Evolutionary conservation across 1,140 invertebrate species (phyloP).

Genomic region (Zaprionus gabonicus): DNA sequence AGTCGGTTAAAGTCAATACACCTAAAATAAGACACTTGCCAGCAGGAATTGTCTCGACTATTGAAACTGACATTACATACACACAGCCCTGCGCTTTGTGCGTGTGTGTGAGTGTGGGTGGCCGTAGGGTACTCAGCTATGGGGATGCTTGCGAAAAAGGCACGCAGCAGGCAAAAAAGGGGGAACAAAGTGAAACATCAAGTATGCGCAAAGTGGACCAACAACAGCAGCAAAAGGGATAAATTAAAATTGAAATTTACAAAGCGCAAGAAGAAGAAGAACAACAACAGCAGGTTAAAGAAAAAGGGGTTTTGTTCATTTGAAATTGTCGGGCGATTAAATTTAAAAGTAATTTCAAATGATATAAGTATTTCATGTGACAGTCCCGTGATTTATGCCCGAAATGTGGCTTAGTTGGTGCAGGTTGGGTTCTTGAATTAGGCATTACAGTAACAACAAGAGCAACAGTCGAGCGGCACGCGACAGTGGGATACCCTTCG

Average conservation of each 20-base stretch:
- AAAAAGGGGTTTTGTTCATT: conserved; percentile 28
- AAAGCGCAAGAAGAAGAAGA: conserved; percentile 31
- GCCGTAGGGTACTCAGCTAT: not conserved
- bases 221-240: conserved; percentile 32
- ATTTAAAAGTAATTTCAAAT: conserved; percentile 52
- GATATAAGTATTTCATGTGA: conserved; percentile 48
- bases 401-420: conserved; percentile 9
- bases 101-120: conserved; percentile 15
- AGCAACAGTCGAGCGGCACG: too few relatives aligned
- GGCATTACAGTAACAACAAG: not conserved
- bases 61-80: conserved; percentile 40
- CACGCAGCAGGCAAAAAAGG: conserved; percentile 26
- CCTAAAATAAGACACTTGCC: conserved; percentile 38
- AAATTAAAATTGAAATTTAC: conserved; percentile 65
- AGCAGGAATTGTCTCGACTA: conserved; percentile 42
- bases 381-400: conserved; percentile 39
- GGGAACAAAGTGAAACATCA: conserved; percentile 52
- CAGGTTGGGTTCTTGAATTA: conserved; percentile 11
- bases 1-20: conserved; percentile 74
- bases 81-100: not conserved
- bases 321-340: conserved; percentile 24
- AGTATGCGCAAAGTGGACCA: conserved; percentile 53
- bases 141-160: conserved; percentile 6
- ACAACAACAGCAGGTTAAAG: conserved; percentile 5
- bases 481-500: too few relatives aligned